phyloP scores from a whole-genome alignment of 2,888 invertebrate genomes.

The Drosophila pegasa region DNA sequence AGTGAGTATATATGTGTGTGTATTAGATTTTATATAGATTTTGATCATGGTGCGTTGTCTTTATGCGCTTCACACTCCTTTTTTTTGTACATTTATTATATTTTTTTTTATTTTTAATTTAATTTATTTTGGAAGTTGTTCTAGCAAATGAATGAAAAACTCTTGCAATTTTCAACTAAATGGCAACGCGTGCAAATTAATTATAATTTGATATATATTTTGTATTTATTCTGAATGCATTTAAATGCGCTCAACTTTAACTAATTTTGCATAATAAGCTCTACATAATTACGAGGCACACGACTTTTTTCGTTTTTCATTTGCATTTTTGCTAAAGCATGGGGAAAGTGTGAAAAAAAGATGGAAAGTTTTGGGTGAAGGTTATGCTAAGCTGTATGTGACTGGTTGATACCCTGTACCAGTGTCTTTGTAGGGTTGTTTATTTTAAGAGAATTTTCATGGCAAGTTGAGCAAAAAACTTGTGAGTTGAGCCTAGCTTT shows the following conservation, averaged over 20 bases:
- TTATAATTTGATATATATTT: slow-evolving; percentile 24
- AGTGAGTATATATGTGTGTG: neutral
- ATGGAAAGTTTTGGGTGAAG: neutral
- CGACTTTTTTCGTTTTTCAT: slow-evolving; percentile 34
- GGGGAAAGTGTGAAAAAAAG: slow-evolving; percentile 13
- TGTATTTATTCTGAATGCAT: slow-evolving; percentile 9
- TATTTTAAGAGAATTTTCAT: neutral
- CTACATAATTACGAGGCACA: slow-evolving; percentile 64
- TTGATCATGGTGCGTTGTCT: slow-evolving; percentile 25
- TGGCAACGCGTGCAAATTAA: slow-evolving; percentile 58
- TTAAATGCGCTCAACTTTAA: slow-evolving; percentile 32
- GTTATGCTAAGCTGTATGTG: neutral
- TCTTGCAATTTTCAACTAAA: slow-evolving; percentile 54
- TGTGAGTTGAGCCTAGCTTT: neutral
- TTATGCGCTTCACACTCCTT: slow-evolving; percentile 28
- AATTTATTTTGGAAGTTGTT: slow-evolving; percentile 25
- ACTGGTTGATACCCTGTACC: neutral
- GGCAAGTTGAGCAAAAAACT: neutral
- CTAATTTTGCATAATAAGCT: slow-evolving; percentile 73
- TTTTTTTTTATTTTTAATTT: slow-evolving; percentile 11
- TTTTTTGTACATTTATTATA: slow-evolving; percentile 45
- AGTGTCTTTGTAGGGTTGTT: neutral
- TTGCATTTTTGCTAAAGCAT: slow-evolving; percentile 31
- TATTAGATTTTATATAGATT: slow-evolving; percentile 28
- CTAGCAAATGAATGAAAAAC: slow-evolving; percentile 37